Base-by-base conservation (phyloP, 2,888 invertebrate genomes). In the Punctoribates punctum region DNA sequence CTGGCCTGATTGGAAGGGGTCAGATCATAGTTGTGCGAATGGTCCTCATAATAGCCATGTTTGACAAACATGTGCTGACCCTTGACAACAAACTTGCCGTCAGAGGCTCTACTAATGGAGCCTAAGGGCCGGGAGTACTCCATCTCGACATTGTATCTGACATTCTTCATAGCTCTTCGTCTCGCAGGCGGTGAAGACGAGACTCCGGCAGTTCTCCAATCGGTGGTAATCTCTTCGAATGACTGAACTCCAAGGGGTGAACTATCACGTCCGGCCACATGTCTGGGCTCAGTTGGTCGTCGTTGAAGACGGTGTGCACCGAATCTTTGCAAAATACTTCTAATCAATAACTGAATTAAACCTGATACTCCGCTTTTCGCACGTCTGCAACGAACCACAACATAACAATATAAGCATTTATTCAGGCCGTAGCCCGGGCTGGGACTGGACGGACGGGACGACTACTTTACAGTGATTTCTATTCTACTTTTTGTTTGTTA, bases 101-200 rank as follows among this genome's bases (percentile, higher is more conserved):
- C 90, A n/a, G 89, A 88, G 27, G 90, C 88, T 70, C 90, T 87
- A 79, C 90, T 89, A 80, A 91, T 91, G 82, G 89, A 88, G 78
- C 88, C 89, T 78, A 90, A 85, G 62, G 81, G 81, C 73, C 80
- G 79, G 27, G 81, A 80, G 78, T 81, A 82, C 70, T 82, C 81
- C 78, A 82, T 79, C 74, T 82, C 78, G 42, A 82, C 79, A 60
- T 80, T 80, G 76, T 82, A 81, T 42, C 80, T 79, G 38, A 80
- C 80, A 67, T 79, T 73, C 72, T 79, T 79, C 23, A 81, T 80
- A 77, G 80, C 79, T 62, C 79, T 80, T 51, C 80, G 78, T 77
- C 77, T 54, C 73, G 60, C 75, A 73, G 77, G 78, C 51, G 74
- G 74, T 46, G 76, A 46, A 42, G 67, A 23, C 60, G 34, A 1